Evolutionary conservation across 2,113 vertebrate genomes (phyloP), one percentile per base, ranked within the genome.

Genomic region (Grammomys dolichurus): DNA sequence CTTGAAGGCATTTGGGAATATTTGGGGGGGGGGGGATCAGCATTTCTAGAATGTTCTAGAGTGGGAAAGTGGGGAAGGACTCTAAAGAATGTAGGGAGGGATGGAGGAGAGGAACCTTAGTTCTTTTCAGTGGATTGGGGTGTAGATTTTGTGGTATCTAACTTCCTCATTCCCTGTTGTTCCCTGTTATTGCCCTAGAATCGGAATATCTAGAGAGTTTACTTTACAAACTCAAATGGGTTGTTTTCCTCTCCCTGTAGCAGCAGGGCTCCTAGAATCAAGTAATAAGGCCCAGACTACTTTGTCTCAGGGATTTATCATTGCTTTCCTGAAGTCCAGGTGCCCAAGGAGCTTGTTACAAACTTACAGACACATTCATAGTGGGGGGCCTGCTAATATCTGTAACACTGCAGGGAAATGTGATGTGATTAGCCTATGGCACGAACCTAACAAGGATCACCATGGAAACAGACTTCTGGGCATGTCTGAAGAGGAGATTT

Each of bases 401-500:
- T 86, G 43, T 48, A 67, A 48, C 16, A 11, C 84, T 11, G 43
- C 43, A 65, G 43, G 60, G 33, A 85, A 67, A 86, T 86, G 84
- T 12, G 28, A 48, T 86, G 60, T 67, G 60, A 86, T 86, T 67
- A 67, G 84, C 60, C 60, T 86, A 28, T 48, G 60, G 60, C 60
- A 48, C 84, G 67, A 67, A 33, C 43, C 84, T 48, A 67, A 86
- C 60, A 67, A 86, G 60, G 67, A 67, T 86, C 84, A 67, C 84
- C 60, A 86, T 86, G 43, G 84, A 67, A 86, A 86, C 84, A 86
- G 31, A 67, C 84, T 85, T 85, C 58, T 86, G 43, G 84, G 28
- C 28, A 46, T 46, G 28, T 86, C 43, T 48, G 43, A 28, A 67
- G 36, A 20, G 31, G 9, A 48, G 43, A 48, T 86, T 86, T 86